Evolutionary conservation across 2,797 vertebrate genomes (phyloP).

Genomic region (Gallirallus australis): DNA sequence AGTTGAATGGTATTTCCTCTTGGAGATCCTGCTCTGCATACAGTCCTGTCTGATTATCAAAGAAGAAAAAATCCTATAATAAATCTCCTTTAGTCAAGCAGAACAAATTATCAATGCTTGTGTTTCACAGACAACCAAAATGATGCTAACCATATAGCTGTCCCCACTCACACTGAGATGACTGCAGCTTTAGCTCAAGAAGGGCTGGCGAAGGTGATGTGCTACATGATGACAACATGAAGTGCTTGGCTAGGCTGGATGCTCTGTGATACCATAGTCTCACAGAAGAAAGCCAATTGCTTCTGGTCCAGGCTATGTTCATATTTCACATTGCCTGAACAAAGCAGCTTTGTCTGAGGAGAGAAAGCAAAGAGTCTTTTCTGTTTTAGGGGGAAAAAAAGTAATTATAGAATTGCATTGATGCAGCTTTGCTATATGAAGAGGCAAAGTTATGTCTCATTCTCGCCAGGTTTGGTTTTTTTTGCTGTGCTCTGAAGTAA

Average conservation of each 20-base stretch:
- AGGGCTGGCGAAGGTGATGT: neutral
- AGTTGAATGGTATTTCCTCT: neutral
- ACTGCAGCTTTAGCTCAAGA: neutral
- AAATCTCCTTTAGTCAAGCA: neutral
- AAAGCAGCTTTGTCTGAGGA: neutral
- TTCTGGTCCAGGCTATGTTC: neutral
- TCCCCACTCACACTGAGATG: neutral
- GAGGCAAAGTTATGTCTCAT: neutral
- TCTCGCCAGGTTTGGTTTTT: neutral
- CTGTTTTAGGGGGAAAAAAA: neutral
- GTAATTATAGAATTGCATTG: neutral
- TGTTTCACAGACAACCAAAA: neutral
- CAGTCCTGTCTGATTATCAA: neutral
- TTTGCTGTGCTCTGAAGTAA: neutral
- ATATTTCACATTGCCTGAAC: neutral
- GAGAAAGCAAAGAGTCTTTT: neutral
- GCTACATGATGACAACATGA: neutral
- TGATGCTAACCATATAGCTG: neutral
- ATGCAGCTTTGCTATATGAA: neutral
- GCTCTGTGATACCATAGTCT: neutral
- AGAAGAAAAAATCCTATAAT: neutral
- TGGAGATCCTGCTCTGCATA: neutral
- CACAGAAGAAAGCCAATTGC: neutral
- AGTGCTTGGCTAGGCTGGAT: neutral
- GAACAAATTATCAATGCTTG: neutral